phyloP scores from a whole-genome alignment of 1,140 invertebrate genomes.

The Ridgeia piscesae region DNA sequence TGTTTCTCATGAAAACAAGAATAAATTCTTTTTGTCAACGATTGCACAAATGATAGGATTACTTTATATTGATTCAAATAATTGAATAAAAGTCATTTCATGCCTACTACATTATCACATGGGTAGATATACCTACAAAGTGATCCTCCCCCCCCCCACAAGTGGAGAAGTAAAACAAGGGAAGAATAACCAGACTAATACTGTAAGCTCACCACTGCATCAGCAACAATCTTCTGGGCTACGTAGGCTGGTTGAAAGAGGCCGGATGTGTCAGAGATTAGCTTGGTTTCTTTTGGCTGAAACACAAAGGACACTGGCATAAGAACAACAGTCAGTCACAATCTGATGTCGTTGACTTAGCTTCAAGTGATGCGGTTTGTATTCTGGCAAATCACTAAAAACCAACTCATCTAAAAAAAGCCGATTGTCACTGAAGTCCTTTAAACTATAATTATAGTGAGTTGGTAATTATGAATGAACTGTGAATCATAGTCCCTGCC shows the following conservation, averaged over 20 bases:
- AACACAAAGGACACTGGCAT: slow-evolving; percentile 23
- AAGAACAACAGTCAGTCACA: not conserved
- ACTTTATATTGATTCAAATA: no score
- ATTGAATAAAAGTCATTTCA: no score
- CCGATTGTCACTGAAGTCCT: no score
- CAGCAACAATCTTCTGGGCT: slow-evolving; percentile 75
- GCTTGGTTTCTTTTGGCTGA: slow-evolving; percentile 79
- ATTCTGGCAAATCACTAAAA: not conserved
- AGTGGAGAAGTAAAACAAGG: not conserved
- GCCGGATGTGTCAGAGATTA: slow-evolving; percentile 81
- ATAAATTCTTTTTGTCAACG: no score
- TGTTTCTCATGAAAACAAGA: no score
- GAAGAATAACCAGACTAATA: slow-evolving; percentile 52
- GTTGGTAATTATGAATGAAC: no score
- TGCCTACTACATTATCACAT: no score
- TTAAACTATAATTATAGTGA: no score
- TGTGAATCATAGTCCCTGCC: no score
- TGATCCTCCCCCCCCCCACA: not conserved
- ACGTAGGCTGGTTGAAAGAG: slow-evolving; percentile 77
- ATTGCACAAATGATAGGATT: no score
- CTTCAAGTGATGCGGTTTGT: not conserved
- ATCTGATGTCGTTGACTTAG: not conserved
- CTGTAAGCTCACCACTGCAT: slow-evolving; percentile 65
- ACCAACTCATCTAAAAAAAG: slow-evolving; percentile 4
- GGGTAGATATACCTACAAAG: not conserved